These are phyloP conservation scores for Bombylius discolor DNA, from an alignment of 2,888 invertebrate genomes.

Conservation along the genomic window DNA sequence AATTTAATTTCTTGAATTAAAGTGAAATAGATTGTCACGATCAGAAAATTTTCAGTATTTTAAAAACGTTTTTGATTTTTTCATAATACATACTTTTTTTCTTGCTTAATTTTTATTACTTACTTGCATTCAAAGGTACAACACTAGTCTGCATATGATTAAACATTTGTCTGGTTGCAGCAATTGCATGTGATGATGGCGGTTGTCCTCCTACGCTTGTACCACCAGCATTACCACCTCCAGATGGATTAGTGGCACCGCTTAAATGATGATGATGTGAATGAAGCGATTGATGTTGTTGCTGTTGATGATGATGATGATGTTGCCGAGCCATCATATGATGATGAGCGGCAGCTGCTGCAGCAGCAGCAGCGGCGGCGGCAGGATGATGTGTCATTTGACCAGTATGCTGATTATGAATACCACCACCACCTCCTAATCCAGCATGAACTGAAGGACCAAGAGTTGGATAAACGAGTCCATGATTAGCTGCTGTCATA, in stretches of 20 bases:
- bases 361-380: slow-evolving; percentile 29
- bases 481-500: slow-evolving; percentile 27
- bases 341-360: slow-evolving; percentile 18
- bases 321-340: slow-evolving; percentile 14
- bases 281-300: slow-evolving; percentile 12
- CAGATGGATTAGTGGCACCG: background rate
- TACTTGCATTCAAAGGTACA: slow-evolving; percentile 37
- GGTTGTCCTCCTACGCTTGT: slow-evolving; percentile 37
- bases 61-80: too few species aligned
- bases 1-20: too few species aligned
- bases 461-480: slow-evolving; percentile 36
- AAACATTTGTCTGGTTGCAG: slow-evolving; percentile 32
- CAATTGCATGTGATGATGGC: slow-evolving; percentile 21
- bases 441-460: slow-evolving; percentile 33
- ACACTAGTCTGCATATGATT: slow-evolving; percentile 34
- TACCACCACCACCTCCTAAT: slow-evolving; percentile 13
- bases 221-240: slow-evolving; percentile 17
- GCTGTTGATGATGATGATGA: slow-evolving; percentile 20
- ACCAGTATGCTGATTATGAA: slow-evolving; percentile 28
- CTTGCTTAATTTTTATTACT: slow-evolving; percentile 20
- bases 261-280: slow-evolving; percentile 15
- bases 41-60: too few species aligned
- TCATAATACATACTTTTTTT: too few species aligned
- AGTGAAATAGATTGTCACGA: too few species aligned
- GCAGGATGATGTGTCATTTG: slow-evolving; percentile 28